Evolutionary conservation across 2,888 invertebrate genomes (phyloP), one percentile per base, ranked within the genome.

Genomic region (Pardosa pseudoannulata): DNA sequence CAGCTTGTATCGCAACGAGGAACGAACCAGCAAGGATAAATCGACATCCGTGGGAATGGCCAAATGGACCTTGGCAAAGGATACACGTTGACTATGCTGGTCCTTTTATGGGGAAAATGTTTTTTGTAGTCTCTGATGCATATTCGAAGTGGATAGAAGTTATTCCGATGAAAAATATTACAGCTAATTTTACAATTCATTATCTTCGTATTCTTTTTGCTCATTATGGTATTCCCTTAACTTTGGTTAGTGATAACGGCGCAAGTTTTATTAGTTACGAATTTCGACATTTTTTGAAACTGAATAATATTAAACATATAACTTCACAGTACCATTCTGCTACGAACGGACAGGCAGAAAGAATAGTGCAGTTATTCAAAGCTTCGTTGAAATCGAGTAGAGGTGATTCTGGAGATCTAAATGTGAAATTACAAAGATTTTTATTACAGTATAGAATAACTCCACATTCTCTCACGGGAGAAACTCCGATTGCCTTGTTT

Each of bases 331-430:
- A 89, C 67, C 86, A 89, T 62, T 89, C 90, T 56, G 46, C 87
- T 2, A 74, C 89, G 7, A 90, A 90, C 87, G 90, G 90, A 19
- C 89, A 88, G 75, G 90, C 90, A 29, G 89, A 90, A 81, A 78
- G 90, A n/a, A 72, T 80, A 16, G 90, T 90, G 9, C 89, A 67
- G 73, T 73, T 73, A 56, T 73, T 73, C 73, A 73, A 73, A 73
- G 73, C 56, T 73, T 73, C 73, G 73, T 74, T 74, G 74, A 74
- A 74, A 74, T 74, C 62, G 28, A 74, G 74, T 74, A 64, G 74
- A 74, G 74, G 74, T 74, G 74, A 74, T 74, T 74, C 74, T 74
- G 74, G 74, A 74, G 74, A 74, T 74, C 74, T 74, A 74, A 74
- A 74, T 74, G 74, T 74, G 74, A 74, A 74, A 74, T 74, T 74